Conservation (phyloP, 2,888 invertebrate species). For the Epinotia ramella region DNA sequence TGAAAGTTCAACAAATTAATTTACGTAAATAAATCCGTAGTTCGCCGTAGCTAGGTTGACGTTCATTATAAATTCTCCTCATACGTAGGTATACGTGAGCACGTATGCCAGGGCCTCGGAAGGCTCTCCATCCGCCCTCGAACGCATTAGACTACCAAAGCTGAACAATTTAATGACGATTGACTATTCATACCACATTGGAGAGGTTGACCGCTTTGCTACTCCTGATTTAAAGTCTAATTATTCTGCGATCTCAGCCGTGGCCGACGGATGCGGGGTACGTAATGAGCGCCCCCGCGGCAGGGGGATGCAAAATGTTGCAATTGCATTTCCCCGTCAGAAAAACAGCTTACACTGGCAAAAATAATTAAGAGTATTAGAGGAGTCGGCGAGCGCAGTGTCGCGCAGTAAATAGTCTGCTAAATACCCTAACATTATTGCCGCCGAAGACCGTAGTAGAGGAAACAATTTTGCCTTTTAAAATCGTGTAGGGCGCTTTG, state of each 20-base stretch:
- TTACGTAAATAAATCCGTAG: conserved; percentile 43
- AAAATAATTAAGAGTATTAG: conserved; percentile 85
- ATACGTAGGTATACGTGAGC: conserved; percentile 21
- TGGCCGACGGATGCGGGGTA: conserved; percentile 73
- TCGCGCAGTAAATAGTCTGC: conserved; percentile 82
- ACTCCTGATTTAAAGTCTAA: conserved; percentile 83
- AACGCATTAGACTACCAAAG: conserved; percentile 81
- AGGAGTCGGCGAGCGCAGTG: conserved; percentile 76
- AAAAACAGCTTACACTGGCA: conserved; percentile 84
- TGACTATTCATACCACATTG: conserved; percentile 84
- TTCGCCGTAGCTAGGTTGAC: conserved; percentile 37
- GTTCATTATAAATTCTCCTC: conserved; percentile 45
- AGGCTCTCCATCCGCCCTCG: conserved; percentile 51
- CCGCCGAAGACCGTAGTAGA: conserved; percentile 74
- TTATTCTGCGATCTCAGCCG: conserved; percentile 82
- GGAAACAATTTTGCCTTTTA: conserved; percentile 80
- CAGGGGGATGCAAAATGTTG: conserved; percentile 79
- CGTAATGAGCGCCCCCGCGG: conserved; percentile 73
- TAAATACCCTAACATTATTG: conserved; percentile 83
- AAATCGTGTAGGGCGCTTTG: conserved; percentile 67
- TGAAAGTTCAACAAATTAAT: conserved; percentile 41
- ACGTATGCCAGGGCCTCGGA: conserved; percentile 26
- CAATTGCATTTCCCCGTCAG: conserved; percentile 81
- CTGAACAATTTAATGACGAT: conserved; percentile 84
- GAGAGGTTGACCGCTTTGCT: conserved; percentile 81